phyloP scores from a whole-genome alignment of 2,888 invertebrate genomes.

The Caenorhabditis angaria region DNA sequence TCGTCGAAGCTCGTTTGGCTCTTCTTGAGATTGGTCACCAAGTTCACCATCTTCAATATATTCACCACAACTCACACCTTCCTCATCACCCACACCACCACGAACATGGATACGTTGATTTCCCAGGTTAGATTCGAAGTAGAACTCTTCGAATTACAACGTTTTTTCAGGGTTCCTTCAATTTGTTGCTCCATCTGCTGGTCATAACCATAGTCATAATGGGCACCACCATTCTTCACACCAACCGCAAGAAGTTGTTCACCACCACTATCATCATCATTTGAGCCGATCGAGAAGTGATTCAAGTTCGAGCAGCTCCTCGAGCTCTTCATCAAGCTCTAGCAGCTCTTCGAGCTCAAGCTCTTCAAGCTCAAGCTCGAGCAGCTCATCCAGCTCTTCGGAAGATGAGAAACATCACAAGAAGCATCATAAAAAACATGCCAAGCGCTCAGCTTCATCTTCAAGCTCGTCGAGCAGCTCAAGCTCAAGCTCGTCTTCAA shows the following conservation, averaged over 20 bases:
- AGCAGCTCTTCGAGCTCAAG: constrained; percentile 9
- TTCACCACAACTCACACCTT: constrained; percentile 23
- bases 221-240: background rate
- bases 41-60: constrained; percentile 25
- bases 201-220: constrained; percentile 15
- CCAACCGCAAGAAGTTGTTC: constrained; percentile 6
- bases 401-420: constrained; percentile 25
- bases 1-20: constrained; percentile 32
- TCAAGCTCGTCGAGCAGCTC: constrained; percentile 12
- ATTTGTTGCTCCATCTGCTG: constrained; percentile 26
- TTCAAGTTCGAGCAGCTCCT: constrained; percentile 12
- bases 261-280: constrained; percentile 29
- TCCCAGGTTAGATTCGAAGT: constrained; percentile 16
- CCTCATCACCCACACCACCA: constrained; percentile 17
- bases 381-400: constrained; percentile 20
- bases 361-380: too few species aligned
- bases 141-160: background rate
- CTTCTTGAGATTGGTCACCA: constrained; percentile 36
- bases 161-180: constrained; percentile 18
- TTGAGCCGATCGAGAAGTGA: constrained; percentile 12
- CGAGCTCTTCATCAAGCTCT: constrained; percentile 5
- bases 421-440: constrained; percentile 14
- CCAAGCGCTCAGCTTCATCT: constrained; percentile 19
- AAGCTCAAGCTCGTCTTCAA: background rate
- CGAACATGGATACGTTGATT: constrained; percentile 21